These are phyloP conservation scores for Zaprionus vittiger DNA, from an alignment of 1,140 invertebrate species.

Conservation along the genomic window DNA sequence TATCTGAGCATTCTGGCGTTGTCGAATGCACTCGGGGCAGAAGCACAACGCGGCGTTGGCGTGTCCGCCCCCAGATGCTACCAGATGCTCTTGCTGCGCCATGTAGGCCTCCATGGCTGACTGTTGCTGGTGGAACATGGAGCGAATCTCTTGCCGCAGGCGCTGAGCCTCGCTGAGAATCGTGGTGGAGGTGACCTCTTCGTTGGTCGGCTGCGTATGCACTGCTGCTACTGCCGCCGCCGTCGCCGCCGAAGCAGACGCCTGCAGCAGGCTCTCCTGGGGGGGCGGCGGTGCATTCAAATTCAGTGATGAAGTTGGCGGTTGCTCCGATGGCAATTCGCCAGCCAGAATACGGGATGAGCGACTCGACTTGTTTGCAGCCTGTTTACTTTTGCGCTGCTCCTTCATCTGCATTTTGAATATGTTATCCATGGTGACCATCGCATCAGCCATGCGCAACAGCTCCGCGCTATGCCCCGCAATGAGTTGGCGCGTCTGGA, in stretches of 20 bases:
- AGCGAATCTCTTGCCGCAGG: slow-evolving; percentile 7
- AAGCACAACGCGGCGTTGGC: neutral
- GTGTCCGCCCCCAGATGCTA: neutral
- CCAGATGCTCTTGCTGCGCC: neutral
- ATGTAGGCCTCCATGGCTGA: neutral
- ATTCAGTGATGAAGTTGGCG: neutral
- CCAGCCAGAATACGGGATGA: neutral
- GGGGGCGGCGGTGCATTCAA: neutral
- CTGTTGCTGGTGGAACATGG: slow-evolving; percentile 25
- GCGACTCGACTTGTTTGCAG: neutral
- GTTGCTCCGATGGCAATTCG: neutral
- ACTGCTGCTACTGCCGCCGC: neutral
- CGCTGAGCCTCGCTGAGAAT: neutral
- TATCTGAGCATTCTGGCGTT: neutral
- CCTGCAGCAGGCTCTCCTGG: neutral
- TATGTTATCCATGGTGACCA: neutral
- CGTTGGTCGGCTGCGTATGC: neutral
- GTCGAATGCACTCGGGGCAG: neutral
- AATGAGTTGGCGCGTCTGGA: neutral
- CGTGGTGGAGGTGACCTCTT: neutral
- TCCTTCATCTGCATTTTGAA: neutral
- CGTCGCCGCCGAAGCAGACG: neutral
- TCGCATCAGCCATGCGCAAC: slow-evolving; percentile 11
- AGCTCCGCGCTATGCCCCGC: neutral
- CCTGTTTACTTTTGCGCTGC: neutral